Percentiles rank a stretch among this genome's conserved stretches.
Conservation (phyloP, 2,113 vertebrate species). For the Apodemus speciosus region DNA sequence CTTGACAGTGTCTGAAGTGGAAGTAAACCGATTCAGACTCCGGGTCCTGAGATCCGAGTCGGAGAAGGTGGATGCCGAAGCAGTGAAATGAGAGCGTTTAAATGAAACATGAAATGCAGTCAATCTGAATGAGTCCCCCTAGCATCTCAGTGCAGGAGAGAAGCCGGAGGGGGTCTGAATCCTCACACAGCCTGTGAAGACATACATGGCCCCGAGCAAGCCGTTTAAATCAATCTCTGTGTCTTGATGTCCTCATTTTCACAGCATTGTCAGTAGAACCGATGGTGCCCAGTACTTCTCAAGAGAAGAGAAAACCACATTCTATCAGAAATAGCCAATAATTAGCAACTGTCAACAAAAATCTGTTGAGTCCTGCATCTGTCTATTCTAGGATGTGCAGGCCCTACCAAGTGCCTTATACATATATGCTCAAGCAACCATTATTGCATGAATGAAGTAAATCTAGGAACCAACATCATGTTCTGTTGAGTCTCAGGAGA, state of each 20-base stretch:
- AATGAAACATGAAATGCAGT: conserved; percentile 73
- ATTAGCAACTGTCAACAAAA: conserved; percentile 52
- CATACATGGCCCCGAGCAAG: conserved; percentile 42
- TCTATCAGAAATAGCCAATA: conserved; percentile 50
- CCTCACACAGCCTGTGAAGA: conserved; percentile 23
- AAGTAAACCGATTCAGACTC: conserved; percentile 68
- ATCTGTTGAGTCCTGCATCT: conserved; percentile 5
- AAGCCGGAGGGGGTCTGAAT: conserved; percentile 35
- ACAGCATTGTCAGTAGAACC: conserved; percentile 21
- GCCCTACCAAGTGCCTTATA: conserved; percentile 25
- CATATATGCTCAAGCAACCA: conserved; percentile 35
- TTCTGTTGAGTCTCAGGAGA: not conserved
- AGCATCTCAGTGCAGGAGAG: conserved; percentile 38
- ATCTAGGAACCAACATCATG: not conserved
- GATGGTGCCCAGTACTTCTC: conserved; percentile 26
- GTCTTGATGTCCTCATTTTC: conserved; percentile 48
- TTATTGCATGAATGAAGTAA: conserved; percentile 21
- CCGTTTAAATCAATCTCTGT: conserved; percentile 51
- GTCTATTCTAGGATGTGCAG: not conserved
- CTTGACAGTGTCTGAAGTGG: conserved; percentile 69
- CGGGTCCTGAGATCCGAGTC: conserved; percentile 65
- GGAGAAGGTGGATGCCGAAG: conserved; percentile 20
- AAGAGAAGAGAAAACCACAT: conserved; percentile 36
- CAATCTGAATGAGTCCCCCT: conserved; percentile 64
- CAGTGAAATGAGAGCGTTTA: conserved; percentile 65